Base-by-base conservation (phyloP, 2,797 vertebrate species). In the Microtus californicus region DNA sequence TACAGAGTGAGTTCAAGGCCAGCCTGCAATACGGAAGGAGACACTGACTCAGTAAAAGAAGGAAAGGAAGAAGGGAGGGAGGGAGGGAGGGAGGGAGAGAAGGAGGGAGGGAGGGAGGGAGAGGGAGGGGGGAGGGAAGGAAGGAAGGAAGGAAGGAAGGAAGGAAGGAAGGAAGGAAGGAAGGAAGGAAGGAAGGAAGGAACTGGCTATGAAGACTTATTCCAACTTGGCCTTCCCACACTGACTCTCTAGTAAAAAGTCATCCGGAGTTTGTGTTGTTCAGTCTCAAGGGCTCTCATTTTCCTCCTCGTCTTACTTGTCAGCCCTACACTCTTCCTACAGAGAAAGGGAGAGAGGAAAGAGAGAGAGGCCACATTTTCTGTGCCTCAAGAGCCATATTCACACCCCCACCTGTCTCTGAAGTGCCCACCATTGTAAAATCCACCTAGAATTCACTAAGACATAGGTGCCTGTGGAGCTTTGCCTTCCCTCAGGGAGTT, bases 211-310 rank as follows among this genome's bases (percentile, higher is more conserved):
- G n/a, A 76, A 74, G 74, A 65, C 48, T 56, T 51, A 17, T 15
- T 63, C 48, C 31, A 11, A 40, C 23, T 67, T 51, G 10, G 1
- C 67, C 83, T 88, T 87, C 69, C 65, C 69, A 11, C 6, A 4
- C 17, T 2, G 23, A 2, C 65, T 89, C 71, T 86, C 69, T 40
- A 37, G 73, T 76, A 45, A 61, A 48, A 37, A 45, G 25, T 76
- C 79, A 7, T 9, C n/a, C 4, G 0, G 5, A 19, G 7, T 63
- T 48, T 37, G 1, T 48, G 6, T 48, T 88, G 5, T 77, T 67
- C n/a, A 21, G 54, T 37, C 40, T 0, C 37, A 15, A 73, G 13
- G 15, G 8, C 69, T 48, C 51, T 37, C 15, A 37, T 31, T 81
- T n/a, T 23, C 73, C 48, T 25, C 79, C 34, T 3, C 21, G 15